Conservation (phyloP, 2,113 vertebrate genomes). For the Gymnorhina tibicen region DNA sequence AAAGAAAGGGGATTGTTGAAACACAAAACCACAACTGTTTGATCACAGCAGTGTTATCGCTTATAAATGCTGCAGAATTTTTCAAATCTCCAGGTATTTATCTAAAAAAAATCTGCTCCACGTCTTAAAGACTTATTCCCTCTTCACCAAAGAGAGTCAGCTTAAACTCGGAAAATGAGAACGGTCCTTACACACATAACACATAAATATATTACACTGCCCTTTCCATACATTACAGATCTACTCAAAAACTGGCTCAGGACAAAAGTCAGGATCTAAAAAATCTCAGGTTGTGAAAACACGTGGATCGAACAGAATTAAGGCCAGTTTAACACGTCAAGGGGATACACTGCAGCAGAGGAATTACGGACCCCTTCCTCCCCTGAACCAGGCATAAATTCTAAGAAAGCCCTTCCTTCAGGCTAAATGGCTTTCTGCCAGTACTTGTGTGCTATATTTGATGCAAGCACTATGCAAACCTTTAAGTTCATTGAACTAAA, state of each 20-base stretch:
- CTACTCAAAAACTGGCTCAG: not conserved
- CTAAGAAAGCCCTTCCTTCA: not conserved
- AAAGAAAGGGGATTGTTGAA: constrained; percentile 40
- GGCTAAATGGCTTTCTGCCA: not conserved
- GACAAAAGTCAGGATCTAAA: not conserved
- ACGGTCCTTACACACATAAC: not conserved
- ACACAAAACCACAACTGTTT: constrained; percentile 51
- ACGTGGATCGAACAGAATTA: not conserved
- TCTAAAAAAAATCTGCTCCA: not conserved
- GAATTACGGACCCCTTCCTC: not conserved
- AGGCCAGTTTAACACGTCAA: not conserved
- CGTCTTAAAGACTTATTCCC: not conserved
- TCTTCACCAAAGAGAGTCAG: not conserved
- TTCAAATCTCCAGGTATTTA: not conserved
- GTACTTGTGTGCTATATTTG: not conserved
- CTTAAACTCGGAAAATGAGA: not conserved
- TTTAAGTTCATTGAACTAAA: not conserved
- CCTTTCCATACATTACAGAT: not conserved
- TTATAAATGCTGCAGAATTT: not conserved
- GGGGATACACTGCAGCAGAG: not conserved
- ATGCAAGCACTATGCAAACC: not conserved
- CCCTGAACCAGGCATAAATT: not conserved
- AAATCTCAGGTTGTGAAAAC: not conserved
- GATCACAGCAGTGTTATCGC: constrained; percentile 44
- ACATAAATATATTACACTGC: not conserved